These are phyloP conservation scores for Plectrocnemia conspersa DNA, from an alignment of 1,140 invertebrate species.

Conservation along the genomic window DNA sequence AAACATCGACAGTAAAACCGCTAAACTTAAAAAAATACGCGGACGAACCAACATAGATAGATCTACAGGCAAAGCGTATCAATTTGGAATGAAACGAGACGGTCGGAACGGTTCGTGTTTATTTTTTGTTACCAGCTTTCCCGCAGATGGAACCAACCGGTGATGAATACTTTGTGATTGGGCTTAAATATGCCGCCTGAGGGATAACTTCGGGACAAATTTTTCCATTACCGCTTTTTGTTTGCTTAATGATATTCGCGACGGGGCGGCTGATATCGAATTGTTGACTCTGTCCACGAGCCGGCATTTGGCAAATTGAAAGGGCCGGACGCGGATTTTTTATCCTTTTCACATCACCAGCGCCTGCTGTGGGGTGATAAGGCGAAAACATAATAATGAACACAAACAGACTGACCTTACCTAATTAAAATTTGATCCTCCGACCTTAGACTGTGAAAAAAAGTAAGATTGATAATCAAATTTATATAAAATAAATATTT, in stretches of 20 bases:
- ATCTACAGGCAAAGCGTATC: too few relatives aligned
- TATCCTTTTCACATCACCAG: neutral
- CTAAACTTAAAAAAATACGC: too few relatives aligned
- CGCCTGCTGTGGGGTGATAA: conserved; percentile 8
- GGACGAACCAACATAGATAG: too few relatives aligned
- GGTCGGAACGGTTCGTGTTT: too few relatives aligned
- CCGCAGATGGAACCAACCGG: too few relatives aligned
- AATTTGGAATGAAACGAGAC: too few relatives aligned
- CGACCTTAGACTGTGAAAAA: too few relatives aligned
- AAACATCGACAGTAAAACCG: too few relatives aligned
- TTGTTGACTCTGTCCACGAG: conserved; percentile 19
- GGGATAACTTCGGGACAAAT: conserved; percentile 23
- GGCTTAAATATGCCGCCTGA: conserved; percentile 11
- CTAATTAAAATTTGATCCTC: neutral
- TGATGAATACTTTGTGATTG: conserved; percentile 19
- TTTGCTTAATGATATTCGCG: conserved; percentile 29
- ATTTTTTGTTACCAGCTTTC: too few relatives aligned
- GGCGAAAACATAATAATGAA: neutral
- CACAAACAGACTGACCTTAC: neutral
- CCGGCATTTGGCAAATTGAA: conserved; percentile 28
- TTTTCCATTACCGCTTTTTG: conserved; percentile 31
- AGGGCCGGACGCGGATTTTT: conserved; percentile 12
- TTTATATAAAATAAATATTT: too few relatives aligned
- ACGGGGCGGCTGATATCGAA: conserved; percentile 11
- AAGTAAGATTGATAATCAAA: too few relatives aligned